Conservation (phyloP, 2,888 invertebrate genomes). For the Colostygia pectinataria region DNA sequence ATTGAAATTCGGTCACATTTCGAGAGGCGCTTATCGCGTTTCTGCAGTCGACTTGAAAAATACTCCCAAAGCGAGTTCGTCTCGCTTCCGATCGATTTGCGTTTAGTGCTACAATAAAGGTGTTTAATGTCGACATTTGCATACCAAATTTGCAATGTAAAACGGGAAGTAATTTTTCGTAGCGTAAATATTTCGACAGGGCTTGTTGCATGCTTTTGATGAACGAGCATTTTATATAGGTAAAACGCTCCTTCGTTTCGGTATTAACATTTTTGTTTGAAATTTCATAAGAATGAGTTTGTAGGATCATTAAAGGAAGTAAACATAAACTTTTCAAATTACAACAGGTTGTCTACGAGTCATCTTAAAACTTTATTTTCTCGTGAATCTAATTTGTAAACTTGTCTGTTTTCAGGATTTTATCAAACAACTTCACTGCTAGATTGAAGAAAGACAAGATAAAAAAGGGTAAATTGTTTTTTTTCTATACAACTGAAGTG, state of each 20-base stretch:
- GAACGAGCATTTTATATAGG: slow-evolving; percentile 25
- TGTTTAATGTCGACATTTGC: slow-evolving; percentile 71
- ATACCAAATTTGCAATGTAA: slow-evolving; percentile 60
- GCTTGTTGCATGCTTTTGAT: slow-evolving; percentile 38
- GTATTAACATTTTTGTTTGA: neutral
- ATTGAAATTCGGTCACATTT: slow-evolving; percentile 82
- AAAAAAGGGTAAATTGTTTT: no score
- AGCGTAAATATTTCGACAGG: slow-evolving; percentile 40
- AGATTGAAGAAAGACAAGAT: no score
- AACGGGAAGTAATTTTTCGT: slow-evolving; percentile 48
- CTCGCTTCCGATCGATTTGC: slow-evolving; percentile 76
- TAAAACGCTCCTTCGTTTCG: slow-evolving; percentile 9
- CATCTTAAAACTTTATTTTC: no score
- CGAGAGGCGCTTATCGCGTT: slow-evolving; percentile 72
- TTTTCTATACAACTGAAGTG: no score
- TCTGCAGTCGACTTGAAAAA: slow-evolving; percentile 81
- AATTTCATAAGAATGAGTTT: neutral
- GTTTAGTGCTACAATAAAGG: slow-evolving; percentile 73
- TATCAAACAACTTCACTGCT: no score
- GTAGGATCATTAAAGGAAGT: no score
- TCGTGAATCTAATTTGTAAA: no score
- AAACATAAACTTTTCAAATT: no score
- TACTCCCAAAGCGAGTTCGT: slow-evolving; percentile 63
- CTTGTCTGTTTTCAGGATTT: no score
- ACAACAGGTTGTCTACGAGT: no score